Base-by-base conservation (phyloP, 2,797 vertebrate genomes). In the Tarsius wallacei region DNA sequence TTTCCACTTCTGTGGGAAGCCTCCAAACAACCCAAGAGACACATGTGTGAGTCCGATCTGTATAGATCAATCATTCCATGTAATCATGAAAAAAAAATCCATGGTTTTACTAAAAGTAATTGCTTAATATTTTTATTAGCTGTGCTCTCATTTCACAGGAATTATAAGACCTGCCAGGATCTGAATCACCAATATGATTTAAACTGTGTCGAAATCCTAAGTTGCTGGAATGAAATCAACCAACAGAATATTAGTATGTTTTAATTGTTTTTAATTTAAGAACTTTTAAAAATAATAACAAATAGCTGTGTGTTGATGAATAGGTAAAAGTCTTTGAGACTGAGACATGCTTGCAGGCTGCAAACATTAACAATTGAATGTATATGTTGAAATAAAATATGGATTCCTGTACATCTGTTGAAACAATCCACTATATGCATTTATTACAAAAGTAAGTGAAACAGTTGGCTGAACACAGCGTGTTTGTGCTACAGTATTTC, bases 121-220 rank as follows among this genome's bases (percentile, higher is more conserved):
- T 95, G 97, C 87, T 97, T 97, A 84, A 73, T 77, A 77, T 95
- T 97, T 96, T 97, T 96, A 97, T 94, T 96, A 98, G 96, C 95
- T 97, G 94, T 98, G 90, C 77, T 98, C 95, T 98, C 97, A 98
- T 96, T 97, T 98, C 97, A 90, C 53, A 97, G 96, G 98, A 98
- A 99, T 98, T 97, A 97, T 93, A 97, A 88, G 57, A 89, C 89
- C 78, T 98, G 98, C 97, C 97, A 98, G 96, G 73, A 92, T 98
- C 92, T 98, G 98, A 98, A 97, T 98, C 97, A 98, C 96, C 94
- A 97, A 97, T 97, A 96, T 96, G 96, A 97, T 96, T 98, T 94
- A 96, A 93, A 95, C 73, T 85, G 96, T 97, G 94, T 83, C 97
- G 97, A 98, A 98, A 98, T 96, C 0, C 1, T 98, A 97, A 97